These are phyloP conservation scores for Pipistrellus nathusii DNA, from an alignment of 2,797 vertebrate genomes.

Conservation along the genomic window DNA sequence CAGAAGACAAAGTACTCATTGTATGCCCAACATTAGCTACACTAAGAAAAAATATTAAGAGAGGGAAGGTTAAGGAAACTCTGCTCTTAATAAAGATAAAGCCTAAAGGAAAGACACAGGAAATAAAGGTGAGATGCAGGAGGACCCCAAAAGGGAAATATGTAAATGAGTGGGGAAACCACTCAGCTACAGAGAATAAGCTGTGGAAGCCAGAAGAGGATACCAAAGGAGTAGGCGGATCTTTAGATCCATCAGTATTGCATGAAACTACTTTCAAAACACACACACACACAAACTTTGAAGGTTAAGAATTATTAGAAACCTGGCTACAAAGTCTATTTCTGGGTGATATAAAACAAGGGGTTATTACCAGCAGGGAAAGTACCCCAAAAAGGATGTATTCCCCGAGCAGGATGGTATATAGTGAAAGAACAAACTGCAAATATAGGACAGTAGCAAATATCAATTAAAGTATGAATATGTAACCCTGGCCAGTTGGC, in stretches of 20 bases:
- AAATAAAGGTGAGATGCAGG: background rate
- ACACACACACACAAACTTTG: background rate
- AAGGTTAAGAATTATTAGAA: conserved; percentile 2
- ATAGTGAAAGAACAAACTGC: background rate
- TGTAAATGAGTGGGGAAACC: background rate
- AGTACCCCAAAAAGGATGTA: background rate
- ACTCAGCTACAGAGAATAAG: background rate
- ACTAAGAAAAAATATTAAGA: background rate
- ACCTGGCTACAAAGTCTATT: background rate
- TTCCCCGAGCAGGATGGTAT: background rate
- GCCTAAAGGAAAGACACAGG: background rate
- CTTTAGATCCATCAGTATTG: background rate
- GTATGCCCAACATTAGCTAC: background rate
- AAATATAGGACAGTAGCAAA: background rate
- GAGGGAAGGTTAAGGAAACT: background rate
- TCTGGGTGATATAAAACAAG: conserved; percentile 42
- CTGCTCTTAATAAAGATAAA: background rate
- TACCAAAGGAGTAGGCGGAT: background rate
- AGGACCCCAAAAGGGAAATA: background rate
- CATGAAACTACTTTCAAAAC: conserved; percentile 40
- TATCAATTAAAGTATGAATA: background rate
- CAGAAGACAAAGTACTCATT: background rate
- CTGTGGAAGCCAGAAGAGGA: background rate
- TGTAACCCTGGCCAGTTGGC: background rate
- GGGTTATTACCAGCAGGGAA: conserved; percentile 5